Conservation (phyloP, 92 coral and sea anemone genomes). For the Zoanthus sansibaricus region DNA sequence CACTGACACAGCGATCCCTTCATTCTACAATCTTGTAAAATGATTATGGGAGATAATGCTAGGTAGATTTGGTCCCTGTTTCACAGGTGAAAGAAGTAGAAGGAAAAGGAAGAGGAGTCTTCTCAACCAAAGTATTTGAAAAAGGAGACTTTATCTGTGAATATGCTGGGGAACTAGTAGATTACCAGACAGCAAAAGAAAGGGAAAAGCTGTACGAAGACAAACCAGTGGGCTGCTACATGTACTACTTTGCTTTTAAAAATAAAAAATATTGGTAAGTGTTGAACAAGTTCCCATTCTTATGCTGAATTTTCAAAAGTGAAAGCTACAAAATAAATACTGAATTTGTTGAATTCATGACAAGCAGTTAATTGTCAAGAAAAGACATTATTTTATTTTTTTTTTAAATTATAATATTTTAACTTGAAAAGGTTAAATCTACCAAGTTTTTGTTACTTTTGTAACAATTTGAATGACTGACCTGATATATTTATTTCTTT, state of each 20-base stretch:
- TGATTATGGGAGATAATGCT: too few relatives aligned
- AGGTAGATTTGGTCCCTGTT: neutral
- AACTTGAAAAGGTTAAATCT: too few relatives aligned
- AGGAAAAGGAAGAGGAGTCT: constrained; percentile 98
- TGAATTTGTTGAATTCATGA: neutral
- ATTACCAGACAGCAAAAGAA: constrained; percentile 76
- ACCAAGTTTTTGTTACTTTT: too few relatives aligned
- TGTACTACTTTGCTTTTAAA: constrained; percentile 90
- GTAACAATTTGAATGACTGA: too few relatives aligned
- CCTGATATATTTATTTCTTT: too few relatives aligned
- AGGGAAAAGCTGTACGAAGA: constrained; percentile 83
- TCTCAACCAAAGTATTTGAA: constrained; percentile 67
- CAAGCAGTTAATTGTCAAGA: neutral
- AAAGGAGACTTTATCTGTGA: constrained; percentile 94
- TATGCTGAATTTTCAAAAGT: neutral
- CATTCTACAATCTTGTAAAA: too few relatives aligned
- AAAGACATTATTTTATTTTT: too few relatives aligned
- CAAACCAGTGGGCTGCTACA: constrained; percentile 92
- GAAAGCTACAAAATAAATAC: neutral
- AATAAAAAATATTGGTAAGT: constrained; percentile 95
- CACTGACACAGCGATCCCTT: too few relatives aligned
- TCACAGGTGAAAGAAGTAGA: constrained; percentile 81
- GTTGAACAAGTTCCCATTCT: neutral
- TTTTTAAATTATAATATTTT: too few relatives aligned
- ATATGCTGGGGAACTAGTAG: constrained; percentile 93